These are phyloP conservation scores for Ectemnius continuus DNA, from an alignment of 2,888 invertebrate genomes.

Conservation along the genomic window DNA sequence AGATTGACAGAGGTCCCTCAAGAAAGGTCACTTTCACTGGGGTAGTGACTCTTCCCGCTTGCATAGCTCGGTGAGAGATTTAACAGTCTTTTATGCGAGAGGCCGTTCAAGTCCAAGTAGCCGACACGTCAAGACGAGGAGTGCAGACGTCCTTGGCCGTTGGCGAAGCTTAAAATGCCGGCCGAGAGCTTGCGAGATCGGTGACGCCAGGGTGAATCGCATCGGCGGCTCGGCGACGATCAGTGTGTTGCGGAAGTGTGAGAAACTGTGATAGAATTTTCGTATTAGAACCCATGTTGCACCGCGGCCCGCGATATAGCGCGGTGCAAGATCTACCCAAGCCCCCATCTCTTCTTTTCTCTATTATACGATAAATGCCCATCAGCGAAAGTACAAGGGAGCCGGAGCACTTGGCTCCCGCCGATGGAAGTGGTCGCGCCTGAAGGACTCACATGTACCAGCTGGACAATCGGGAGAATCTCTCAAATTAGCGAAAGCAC, in stretches of 20 bases:
- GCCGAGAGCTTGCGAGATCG: slow-evolving; percentile 30
- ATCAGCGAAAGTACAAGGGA: slow-evolving; percentile 10
- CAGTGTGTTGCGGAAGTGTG: slow-evolving; percentile 41
- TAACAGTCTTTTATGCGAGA: too few relatives aligned
- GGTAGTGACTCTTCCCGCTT: too few relatives aligned
- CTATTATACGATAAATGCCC: slow-evolving; percentile 23
- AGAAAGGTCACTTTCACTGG: too few relatives aligned
- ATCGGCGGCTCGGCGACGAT: slow-evolving; percentile 38
- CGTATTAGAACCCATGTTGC: slow-evolving; percentile 64
- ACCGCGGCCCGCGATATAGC: slow-evolving; percentile 25
- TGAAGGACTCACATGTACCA: slow-evolving; percentile 5
- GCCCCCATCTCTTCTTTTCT: slow-evolving; percentile 4
- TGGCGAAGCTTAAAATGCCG: too few relatives aligned
- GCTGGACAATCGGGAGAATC: slow-evolving; percentile 7
- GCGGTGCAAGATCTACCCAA: slow-evolving; percentile 24
- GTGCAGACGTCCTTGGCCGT: too few relatives aligned
- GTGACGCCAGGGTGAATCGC: slow-evolving; percentile 38
- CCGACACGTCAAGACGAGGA: too few relatives aligned
- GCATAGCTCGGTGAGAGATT: too few relatives aligned
- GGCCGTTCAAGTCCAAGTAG: too few relatives aligned
- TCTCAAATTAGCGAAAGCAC: too few relatives aligned
- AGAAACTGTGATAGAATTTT: slow-evolving; percentile 76
- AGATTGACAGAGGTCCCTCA: too few relatives aligned
- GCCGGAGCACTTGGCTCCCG: neutral
- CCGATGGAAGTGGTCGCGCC: neutral